These are phyloP conservation scores for Chydorus sphaericus DNA, from an alignment of 2,888 invertebrate genomes.

Conservation along the genomic window DNA sequence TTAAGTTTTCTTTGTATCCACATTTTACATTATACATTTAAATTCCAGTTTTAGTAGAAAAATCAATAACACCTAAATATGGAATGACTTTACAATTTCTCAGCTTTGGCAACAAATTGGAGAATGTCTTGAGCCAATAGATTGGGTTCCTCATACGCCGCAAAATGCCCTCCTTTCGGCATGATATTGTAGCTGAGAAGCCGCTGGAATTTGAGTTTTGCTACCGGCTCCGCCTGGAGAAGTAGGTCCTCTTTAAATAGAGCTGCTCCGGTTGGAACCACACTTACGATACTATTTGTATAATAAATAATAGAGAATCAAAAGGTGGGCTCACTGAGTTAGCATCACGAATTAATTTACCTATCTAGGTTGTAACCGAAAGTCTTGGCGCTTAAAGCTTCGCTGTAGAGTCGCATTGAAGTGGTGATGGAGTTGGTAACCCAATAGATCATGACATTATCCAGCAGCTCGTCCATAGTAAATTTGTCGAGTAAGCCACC, in stretches of 20 bases:
- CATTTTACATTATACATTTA: no score
- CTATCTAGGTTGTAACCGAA: slow-evolving; percentile 10
- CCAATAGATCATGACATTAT: slow-evolving; percentile 75
- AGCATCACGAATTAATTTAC: neutral
- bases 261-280: slow-evolving; percentile 57
- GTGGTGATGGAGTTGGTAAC: slow-evolving; percentile 53
- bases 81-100: neutral
- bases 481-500: slow-evolving; percentile 49
- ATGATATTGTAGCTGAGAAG: slow-evolving; percentile 50
- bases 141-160: slow-evolving; percentile 61
- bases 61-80: no score
- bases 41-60: no score
- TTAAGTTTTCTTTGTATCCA: no score
- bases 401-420: slow-evolving; percentile 57
- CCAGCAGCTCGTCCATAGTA: slow-evolving; percentile 52
- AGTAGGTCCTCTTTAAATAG: slow-evolving; percentile 53
- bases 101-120: slow-evolving; percentile 25
- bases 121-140: slow-evolving; percentile 54
- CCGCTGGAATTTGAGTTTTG: slow-evolving; percentile 46
- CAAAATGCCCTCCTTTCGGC: slow-evolving; percentile 68
- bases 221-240: slow-evolving; percentile 40
- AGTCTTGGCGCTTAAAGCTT: slow-evolving; percentile 26
- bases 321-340: no score
- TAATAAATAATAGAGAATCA: no score
- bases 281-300: slow-evolving; percentile 47